Evolutionary conservation across 2,888 invertebrate species (phyloP).

Genomic region (Leptinotarsa rubiginosa): DNA sequence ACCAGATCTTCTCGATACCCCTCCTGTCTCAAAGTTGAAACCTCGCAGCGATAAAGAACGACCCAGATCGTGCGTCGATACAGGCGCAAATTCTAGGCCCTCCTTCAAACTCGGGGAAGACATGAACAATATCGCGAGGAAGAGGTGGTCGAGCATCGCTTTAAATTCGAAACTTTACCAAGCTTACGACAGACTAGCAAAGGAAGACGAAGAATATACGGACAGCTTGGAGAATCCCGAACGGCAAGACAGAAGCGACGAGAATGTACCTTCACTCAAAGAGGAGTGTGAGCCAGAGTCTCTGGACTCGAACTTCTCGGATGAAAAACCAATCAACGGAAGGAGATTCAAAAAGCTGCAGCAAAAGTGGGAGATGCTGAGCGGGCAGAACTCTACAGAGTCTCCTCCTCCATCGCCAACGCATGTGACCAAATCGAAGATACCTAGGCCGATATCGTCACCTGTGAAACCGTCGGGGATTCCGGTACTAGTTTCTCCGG

Average conservation of each 20-base stretch:
- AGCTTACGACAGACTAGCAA: constrained; percentile 77
- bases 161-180: constrained; percentile 78
- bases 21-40: constrained; percentile 68
- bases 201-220: constrained; percentile 78
- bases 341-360: constrained; percentile 81
- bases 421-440: constrained; percentile 72
- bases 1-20: constrained; percentile 71
- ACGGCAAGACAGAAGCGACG: constrained; percentile 42
- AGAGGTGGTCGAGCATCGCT: constrained; percentile 81
- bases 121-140: constrained; percentile 67
- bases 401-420: constrained; percentile 65
- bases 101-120: constrained; percentile 64
- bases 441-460: constrained; percentile 80
- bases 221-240: constrained; percentile 76
- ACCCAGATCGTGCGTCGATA: constrained; percentile 79
- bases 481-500: constrained; percentile 67
- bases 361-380: constrained; percentile 85
- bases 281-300: constrained; percentile 61
- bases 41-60: constrained; percentile 65
- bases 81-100: constrained; percentile 58
- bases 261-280: constrained; percentile 43
- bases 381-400: constrained; percentile 68
- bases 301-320: constrained; percentile 61
- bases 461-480: constrained; percentile 76
- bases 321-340: constrained; percentile 68